A percentile compares a stretch with the other conserved stretches of the same genome.
Evolutionary conservation across 2,113 vertebrate genomes (phyloP).

Genomic region (Lophura nycthemera): DNA sequence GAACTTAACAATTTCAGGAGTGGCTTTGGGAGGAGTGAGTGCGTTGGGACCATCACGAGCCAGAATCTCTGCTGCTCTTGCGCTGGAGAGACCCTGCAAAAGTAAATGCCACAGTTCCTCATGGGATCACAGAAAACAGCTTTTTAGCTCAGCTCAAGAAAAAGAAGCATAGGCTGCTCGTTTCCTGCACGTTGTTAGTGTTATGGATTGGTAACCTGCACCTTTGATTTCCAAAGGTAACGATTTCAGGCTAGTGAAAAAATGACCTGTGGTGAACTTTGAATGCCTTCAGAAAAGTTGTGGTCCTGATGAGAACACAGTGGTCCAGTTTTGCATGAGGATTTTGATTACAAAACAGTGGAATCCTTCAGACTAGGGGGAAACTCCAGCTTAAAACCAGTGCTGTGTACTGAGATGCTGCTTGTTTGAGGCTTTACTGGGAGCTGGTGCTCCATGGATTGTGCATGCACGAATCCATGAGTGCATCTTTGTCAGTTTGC

Average conservation of each 20-base stretch:
- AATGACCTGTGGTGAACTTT: not conserved
- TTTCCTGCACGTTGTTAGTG: not conserved
- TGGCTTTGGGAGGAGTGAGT: conserved; percentile 81
- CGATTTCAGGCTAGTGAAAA: not conserved
- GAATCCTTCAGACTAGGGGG: not conserved
- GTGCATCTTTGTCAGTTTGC: not conserved
- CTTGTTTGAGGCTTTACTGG: not conserved
- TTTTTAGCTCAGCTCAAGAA: not conserved
- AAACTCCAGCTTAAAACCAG: not conserved
- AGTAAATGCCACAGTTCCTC: not conserved
- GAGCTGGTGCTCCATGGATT: not conserved
- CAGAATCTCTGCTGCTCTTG: conserved; percentile 78
- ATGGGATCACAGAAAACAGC: accelerated
- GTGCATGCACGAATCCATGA: not conserved
- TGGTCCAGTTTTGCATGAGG: not conserved
- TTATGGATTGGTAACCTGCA: not conserved
- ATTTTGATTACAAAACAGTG: not conserved
- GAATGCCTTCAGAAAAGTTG: not conserved
- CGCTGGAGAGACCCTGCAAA: conserved; percentile 78
- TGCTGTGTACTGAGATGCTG: accelerated
- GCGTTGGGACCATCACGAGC: conserved; percentile 79
- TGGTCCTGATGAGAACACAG: not conserved
- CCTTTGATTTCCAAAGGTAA: not conserved
- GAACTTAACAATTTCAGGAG: conserved; percentile 82
- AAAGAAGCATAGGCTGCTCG: accelerated